Conservation (phyloP, 2,797 vertebrate genomes). For the Spinibarbus caldwelli region DNA sequence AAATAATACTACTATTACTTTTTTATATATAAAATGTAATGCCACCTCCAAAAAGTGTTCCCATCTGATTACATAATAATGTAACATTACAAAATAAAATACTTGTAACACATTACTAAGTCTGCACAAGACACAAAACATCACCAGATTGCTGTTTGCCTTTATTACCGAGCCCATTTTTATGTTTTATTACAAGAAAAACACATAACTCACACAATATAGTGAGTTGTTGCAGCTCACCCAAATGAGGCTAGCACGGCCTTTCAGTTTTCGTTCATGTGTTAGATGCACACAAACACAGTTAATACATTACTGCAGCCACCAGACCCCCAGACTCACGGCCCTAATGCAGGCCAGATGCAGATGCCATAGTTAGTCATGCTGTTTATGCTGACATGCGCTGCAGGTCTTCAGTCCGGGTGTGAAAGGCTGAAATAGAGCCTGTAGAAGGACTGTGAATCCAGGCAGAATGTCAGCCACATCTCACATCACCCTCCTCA, state of each 20-base stretch:
- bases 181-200: neutral
- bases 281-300: conserved; percentile 42
- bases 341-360: conserved; percentile 72
- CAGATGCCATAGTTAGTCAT: conserved; percentile 62
- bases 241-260: conserved; percentile 14
- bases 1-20: neutral
- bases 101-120: neutral
- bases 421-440: conserved; percentile 59
- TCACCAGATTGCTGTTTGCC: neutral
- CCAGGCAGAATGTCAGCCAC: conserved; percentile 48
- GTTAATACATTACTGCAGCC: conserved; percentile 48
- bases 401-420: conserved; percentile 65
- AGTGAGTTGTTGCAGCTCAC: neutral
- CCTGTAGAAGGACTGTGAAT: conserved; percentile 53
- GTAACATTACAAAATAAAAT: neutral
- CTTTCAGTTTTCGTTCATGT: conserved; percentile 16
- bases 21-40: neutral
- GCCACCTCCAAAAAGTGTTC: neutral
- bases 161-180: neutral
- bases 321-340: conserved; percentile 59
- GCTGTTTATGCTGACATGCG: conserved; percentile 70
- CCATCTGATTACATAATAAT: neutral
- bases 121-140: neutral
- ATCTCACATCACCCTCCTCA: conserved; percentile 58
- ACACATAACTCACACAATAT: neutral